phyloP scores from a whole-genome alignment of 1,140 invertebrate genomes.

The Epicauta chinensis region DNA sequence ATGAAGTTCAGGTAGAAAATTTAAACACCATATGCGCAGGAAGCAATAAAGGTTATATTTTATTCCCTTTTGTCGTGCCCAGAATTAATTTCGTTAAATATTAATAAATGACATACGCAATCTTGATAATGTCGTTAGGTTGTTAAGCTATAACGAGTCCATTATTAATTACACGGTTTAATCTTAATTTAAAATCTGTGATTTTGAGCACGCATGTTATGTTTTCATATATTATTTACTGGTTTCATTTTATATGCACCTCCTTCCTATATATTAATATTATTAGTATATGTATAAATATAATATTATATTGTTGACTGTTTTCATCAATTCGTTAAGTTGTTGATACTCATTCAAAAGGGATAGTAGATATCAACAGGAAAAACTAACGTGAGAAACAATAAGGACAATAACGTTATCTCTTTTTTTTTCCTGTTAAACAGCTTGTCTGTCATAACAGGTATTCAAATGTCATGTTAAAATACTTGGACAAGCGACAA shows the following conservation, averaged over 20 bases:
- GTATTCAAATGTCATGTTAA: conserved; percentile 32
- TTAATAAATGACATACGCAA: conserved; percentile 38
- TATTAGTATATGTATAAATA: background rate
- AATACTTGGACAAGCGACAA: conserved; percentile 28
- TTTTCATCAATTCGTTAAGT: background rate
- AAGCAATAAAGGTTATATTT: conserved; percentile 32
- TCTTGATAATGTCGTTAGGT: conserved; percentile 36
- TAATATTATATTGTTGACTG: background rate
- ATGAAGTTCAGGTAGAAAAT: conserved; percentile 23
- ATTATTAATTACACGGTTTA: conserved; percentile 34
- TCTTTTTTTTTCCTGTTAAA: conserved; percentile 23
- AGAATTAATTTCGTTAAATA: conserved; percentile 36
- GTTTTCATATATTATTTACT: conserved; percentile 16
- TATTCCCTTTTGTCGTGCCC: conserved; percentile 33
- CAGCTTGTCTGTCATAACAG: conserved; percentile 28
- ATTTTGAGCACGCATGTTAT: conserved; percentile 29
- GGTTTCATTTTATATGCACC: conserved; percentile 8
- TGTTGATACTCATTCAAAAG: too few relatives aligned
- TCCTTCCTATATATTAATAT: too few relatives aligned
- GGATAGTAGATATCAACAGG: background rate
- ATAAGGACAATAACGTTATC: conserved; percentile 26
- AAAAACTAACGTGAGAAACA: conserved; percentile 9
- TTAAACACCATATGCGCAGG: conserved; percentile 27
- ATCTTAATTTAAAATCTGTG: conserved; percentile 37
- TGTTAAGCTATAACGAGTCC: conserved; percentile 28